These are phyloP conservation scores for Drosophila bifasciata DNA, from an alignment of 1,140 invertebrate genomes.

Conservation along the genomic window DNA sequence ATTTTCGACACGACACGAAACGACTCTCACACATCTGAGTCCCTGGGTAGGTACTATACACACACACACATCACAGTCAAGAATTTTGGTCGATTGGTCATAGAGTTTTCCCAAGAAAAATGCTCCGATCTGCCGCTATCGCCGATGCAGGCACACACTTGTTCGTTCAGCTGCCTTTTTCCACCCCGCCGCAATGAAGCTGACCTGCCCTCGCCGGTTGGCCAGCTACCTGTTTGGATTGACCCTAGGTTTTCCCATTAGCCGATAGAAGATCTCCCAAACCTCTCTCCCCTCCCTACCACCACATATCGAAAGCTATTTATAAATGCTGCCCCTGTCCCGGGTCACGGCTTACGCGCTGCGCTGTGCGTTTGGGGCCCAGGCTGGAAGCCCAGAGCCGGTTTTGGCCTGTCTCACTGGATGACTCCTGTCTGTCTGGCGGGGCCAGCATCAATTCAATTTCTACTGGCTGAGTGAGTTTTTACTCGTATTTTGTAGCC, in stretches of 20 bases:
- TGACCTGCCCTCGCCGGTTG: conserved; percentile 50
- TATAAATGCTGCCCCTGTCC: conserved; percentile 59
- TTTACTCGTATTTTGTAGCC: conserved; percentile 32
- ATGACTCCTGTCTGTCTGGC: conserved; percentile 27
- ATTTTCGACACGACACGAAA: conserved; percentile 56
- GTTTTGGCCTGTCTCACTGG: conserved; percentile 36
- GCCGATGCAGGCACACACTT: conserved; percentile 4
- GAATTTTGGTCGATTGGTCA: conserved; percentile 20
- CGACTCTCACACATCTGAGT: conserved; percentile 38
- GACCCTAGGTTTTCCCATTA: conserved; percentile 53
- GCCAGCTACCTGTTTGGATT: conserved; percentile 59
- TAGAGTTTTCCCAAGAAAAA: conserved; percentile 56
- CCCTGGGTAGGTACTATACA: conserved; percentile 66
- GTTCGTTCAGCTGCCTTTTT: conserved; percentile 52
- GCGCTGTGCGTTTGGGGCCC: conserved; percentile 61
- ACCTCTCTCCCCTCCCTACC: too few species aligned
- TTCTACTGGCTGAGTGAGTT: conserved; percentile 80
- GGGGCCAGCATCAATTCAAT: conserved; percentile 75
- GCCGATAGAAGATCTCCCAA: conserved; percentile 53
- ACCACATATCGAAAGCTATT: conserved; percentile 78
- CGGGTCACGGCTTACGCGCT: conserved; percentile 46
- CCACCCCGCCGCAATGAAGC: conserved; percentile 59
- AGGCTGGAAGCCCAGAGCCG: conserved; percentile 52
- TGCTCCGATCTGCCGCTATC: conserved; percentile 1
- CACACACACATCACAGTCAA: too few species aligned